These are phyloP conservation scores for Seira musarum DNA, from an alignment of 2,888 invertebrate species.

Conservation along the genomic window DNA sequence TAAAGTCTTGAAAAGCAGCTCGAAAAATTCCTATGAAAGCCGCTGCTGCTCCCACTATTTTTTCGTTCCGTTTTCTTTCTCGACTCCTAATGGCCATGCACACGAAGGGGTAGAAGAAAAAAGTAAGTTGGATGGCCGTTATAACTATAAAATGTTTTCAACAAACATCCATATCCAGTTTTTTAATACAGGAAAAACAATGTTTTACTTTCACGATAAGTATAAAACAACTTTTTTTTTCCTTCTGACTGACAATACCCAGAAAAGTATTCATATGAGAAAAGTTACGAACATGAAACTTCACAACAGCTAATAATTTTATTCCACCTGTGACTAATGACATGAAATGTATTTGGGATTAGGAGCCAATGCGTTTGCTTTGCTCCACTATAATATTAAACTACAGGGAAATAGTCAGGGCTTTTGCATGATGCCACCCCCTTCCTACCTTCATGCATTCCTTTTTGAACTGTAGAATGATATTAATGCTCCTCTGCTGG, in stretches of 20 bases:
- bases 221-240: not conserved
- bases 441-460: slow-evolving; percentile 4
- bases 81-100: not conserved
- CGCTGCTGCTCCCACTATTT: slow-evolving; percentile 55
- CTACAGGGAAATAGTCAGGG: too few species aligned
- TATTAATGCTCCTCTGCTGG: not conserved
- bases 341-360: not conserved
- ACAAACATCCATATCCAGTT: not conserved
- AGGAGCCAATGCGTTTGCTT: slow-evolving; percentile 3
- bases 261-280: not conserved
- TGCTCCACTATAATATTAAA: not conserved
- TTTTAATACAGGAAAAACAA: not conserved
- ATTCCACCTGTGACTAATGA: slow-evolving; percentile 17
- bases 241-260: not conserved
- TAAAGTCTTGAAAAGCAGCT: slow-evolving; percentile 19
- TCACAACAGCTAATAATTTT: slow-evolving; percentile 15
- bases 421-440: slow-evolving; percentile 1
- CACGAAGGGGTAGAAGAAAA: not conserved
- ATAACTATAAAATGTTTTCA: slow-evolving; percentile 10
- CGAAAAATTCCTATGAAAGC: slow-evolving; percentile 39
- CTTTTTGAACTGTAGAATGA: not conserved
- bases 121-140: slow-evolving; percentile 44
- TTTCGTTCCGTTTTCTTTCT: slow-evolving; percentile 21
- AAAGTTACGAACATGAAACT: slow-evolving; percentile 6
- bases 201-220: not conserved